Percentiles rank a stretch among this genome's conserved stretches.
These are phyloP conservation scores for Eristalis tenax DNA, from an alignment of 2,888 invertebrate genomes.

Conservation along the genomic window DNA sequence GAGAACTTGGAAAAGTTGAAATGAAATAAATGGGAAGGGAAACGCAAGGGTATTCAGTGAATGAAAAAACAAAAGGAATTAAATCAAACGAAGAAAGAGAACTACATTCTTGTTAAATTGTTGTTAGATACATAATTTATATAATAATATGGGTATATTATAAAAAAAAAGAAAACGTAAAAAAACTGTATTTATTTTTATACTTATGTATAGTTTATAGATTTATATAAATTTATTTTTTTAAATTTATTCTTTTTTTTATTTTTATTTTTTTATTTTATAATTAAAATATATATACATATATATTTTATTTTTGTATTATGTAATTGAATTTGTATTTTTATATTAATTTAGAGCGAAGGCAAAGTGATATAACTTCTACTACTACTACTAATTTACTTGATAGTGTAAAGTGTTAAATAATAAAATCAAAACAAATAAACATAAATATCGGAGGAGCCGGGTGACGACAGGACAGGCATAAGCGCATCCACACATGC, in stretches of 20 bases:
- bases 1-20: constrained; percentile 59
- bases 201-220: constrained; percentile 65
- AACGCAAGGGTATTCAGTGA: constrained; percentile 58
- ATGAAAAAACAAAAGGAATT: constrained; percentile 17
- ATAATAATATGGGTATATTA: constrained; percentile 62
- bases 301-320: constrained; percentile 35
- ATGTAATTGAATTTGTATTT: constrained; percentile 66
- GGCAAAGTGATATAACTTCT: constrained; percentile 71
- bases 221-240: constrained; percentile 48
- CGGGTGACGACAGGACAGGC: background rate
- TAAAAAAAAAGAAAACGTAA: constrained; percentile 52
- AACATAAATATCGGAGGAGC: background rate
- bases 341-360: constrained; percentile 70
- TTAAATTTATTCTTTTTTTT: constrained; percentile 20
- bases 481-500: constrained; percentile 69
- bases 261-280: constrained; percentile 31
- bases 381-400: constrained; percentile 65
- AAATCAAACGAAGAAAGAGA: constrained; percentile 25
- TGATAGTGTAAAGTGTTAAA: constrained; percentile 54
- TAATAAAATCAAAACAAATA: constrained; percentile 10
- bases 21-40: constrained; percentile 66
- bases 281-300: background rate
- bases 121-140: constrained; percentile 72
- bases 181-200: constrained; percentile 70
- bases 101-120: constrained; percentile 69